Evolutionary conservation across 2,113 vertebrate species (phyloP).

Genomic region (Blennius ocellaris): DNA sequence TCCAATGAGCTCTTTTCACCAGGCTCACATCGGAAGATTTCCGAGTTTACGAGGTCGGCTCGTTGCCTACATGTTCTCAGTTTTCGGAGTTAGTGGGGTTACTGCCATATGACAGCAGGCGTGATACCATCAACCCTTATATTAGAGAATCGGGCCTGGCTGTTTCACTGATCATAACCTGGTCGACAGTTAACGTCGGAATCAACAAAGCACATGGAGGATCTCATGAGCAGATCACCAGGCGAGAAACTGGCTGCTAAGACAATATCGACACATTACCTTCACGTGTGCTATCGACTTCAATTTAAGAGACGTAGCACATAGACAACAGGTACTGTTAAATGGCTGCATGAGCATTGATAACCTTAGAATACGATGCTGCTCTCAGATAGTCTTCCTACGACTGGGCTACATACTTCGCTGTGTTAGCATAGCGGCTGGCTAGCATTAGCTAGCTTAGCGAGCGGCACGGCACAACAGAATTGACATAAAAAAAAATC

Average conservation of each 20-base stretch:
- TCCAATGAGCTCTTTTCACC: neutral
- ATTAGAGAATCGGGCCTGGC: conserved; percentile 72
- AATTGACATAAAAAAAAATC: neutral
- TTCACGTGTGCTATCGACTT: conserved; percentile 1
- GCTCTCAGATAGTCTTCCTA: conserved; percentile 29
- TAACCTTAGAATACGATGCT: neutral
- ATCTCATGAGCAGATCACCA: neutral
- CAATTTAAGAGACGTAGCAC: neutral
- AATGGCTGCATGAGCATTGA: neutral
- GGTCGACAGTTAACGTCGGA: conserved; percentile 43
- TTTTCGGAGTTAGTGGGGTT: conserved; percentile 96
- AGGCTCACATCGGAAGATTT: conserved; percentile 92
- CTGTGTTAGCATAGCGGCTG: conserved; percentile 43
- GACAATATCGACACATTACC: neutral
- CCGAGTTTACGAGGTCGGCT: conserved; percentile 93
- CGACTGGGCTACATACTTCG: conserved; percentile 18
- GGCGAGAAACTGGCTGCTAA: neutral
- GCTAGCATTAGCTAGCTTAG: conserved; percentile 52
- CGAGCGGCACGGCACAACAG: conserved; percentile 20
- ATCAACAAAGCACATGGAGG: conserved; percentile 57
- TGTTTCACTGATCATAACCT: conserved; percentile 90
- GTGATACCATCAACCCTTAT: conserved; percentile 91
- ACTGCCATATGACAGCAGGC: conserved; percentile 93
- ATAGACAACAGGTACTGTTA: neutral
- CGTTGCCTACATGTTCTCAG: conserved; percentile 89